Conservation (phyloP, 2,113 vertebrate genomes). For the Pygoscelis adeliae region DNA sequence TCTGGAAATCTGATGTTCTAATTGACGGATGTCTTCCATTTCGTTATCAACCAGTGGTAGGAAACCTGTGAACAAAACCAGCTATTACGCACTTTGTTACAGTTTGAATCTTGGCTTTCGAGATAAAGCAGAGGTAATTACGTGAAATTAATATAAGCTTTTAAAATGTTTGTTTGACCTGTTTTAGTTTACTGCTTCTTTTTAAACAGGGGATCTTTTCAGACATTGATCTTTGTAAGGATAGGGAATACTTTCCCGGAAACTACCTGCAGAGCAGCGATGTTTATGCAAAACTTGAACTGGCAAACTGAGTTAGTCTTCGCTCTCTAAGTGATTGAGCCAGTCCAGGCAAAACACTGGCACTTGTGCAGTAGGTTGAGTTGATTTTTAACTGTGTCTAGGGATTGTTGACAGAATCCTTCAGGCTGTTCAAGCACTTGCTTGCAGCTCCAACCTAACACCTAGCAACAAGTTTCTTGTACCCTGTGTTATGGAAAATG, state of each 20-base stretch:
- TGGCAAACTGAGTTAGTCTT: not conserved
- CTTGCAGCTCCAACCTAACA: not conserved
- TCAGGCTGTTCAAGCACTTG: not conserved
- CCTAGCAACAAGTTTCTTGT: not conserved
- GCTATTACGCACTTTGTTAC: not conserved
- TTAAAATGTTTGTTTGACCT: not conserved
- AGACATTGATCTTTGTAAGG: not conserved
- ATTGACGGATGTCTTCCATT: fast-evolving
- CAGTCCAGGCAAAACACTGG: not conserved
- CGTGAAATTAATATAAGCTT: not conserved
- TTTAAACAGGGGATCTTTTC: not conserved
- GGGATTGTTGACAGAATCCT: not conserved
- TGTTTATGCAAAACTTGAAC: not conserved
- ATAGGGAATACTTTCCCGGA: not conserved
- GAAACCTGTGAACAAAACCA: not conserved
- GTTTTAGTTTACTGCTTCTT: not conserved
- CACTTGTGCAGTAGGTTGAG: not conserved
- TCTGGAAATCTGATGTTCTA: not conserved
- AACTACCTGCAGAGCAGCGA: not conserved
- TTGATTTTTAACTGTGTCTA: not conserved
- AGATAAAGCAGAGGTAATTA: not conserved
- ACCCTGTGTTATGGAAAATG: not conserved
- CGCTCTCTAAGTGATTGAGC: not conserved
- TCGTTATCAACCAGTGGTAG: fast-evolving
- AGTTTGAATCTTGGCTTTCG: not conserved